A percentile compares a stretch with the other conserved stretches of the same genome.
phyloP scores from a whole-genome alignment of 2,888 invertebrate species.

The Mimas tiliae region DNA sequence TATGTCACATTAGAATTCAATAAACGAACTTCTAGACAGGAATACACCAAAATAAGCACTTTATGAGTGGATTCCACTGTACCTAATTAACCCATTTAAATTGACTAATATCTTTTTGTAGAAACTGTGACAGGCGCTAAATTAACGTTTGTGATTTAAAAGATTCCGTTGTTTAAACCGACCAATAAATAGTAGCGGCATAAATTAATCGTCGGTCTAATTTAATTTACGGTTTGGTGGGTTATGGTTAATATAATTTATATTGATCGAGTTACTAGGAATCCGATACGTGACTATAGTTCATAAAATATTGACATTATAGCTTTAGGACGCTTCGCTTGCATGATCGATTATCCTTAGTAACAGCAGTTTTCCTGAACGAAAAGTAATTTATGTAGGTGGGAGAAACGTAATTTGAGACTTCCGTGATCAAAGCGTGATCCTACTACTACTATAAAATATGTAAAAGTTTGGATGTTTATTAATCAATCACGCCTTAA shows the following conservation, averaged over 20 bases:
- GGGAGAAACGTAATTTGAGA: neutral
- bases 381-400: neutral
- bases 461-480: too few relatives aligned
- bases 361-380: neutral
- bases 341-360: neutral
- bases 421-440: neutral
- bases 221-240: constrained; percentile 8
- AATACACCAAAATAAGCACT: neutral
- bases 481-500: too few relatives aligned
- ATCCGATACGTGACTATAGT: too few relatives aligned
- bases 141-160: constrained; percentile 5
- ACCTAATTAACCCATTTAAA: constrained; percentile 4
- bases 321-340: neutral
- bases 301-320: neutral
- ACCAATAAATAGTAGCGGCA: neutral
- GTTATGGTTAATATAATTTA: constrained; percentile 1
- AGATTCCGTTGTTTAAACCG: constrained; percentile 1
- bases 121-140: neutral
- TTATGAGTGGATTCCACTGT: neutral
- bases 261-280: constrained; percentile 6
- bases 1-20: too few relatives aligned
- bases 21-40: neutral
- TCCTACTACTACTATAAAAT: too few relatives aligned
- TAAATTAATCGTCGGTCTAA: constrained; percentile 12
- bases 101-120: constrained; percentile 11